These are phyloP conservation scores for Etheostoma nigrum DNA, from an alignment of 2,797 vertebrate species.

Conservation along the genomic window DNA sequence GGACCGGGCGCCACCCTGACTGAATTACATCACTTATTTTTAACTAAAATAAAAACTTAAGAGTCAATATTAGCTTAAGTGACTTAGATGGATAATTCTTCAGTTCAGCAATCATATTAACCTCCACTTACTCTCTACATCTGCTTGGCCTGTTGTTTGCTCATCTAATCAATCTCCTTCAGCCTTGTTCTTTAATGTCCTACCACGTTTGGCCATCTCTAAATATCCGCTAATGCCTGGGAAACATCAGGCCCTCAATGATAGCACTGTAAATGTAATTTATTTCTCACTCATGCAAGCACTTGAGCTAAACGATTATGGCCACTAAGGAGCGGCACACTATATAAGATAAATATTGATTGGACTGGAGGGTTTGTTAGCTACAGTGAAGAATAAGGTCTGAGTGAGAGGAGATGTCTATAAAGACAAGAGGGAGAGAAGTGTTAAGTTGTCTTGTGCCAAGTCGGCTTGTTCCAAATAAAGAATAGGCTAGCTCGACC, in stretches of 20 bases:
- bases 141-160: slow-evolving; percentile 78
- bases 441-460: slow-evolving; percentile 49
- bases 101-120: slow-evolving; percentile 79
- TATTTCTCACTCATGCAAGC: slow-evolving; percentile 84
- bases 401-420: slow-evolving; percentile 59
- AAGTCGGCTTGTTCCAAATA: slow-evolving; percentile 68
- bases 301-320: slow-evolving; percentile 83
- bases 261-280: slow-evolving; percentile 84
- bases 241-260: slow-evolving; percentile 80
- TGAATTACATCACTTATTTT: slow-evolving; percentile 70
- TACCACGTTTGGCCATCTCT: slow-evolving; percentile 79
- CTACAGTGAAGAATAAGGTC: slow-evolving; percentile 67
- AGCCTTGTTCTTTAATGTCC: slow-evolving; percentile 83
- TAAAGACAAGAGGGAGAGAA: slow-evolving; percentile 51
- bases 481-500: slow-evolving; percentile 55
- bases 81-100: slow-evolving; percentile 74
- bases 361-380: slow-evolving; percentile 80
- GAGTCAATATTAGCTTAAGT: slow-evolving; percentile 74
- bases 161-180: slow-evolving; percentile 83
- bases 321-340: slow-evolving; percentile 74
- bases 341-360: slow-evolving; percentile 86
- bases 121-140: slow-evolving; percentile 76
- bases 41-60: slow-evolving; percentile 74
- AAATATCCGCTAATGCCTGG: slow-evolving; percentile 82
- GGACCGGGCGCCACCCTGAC: slow-evolving; percentile 35